phyloP scores from a whole-genome alignment of 2,797 vertebrate species.

The Eptatretus atami region DNA sequence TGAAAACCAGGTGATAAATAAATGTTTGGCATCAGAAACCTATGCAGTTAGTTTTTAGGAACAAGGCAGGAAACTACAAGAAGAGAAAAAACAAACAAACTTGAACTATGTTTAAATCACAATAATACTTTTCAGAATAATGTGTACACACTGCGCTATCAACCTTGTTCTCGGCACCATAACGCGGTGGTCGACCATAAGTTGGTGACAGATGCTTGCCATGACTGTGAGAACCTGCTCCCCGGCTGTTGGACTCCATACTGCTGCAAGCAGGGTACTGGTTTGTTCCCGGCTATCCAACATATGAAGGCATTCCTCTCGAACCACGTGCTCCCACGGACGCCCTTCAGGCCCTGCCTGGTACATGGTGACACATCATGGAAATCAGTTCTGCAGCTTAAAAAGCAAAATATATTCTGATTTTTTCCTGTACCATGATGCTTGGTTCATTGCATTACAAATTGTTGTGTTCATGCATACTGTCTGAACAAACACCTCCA shows the following conservation, averaged over 20 bases:
- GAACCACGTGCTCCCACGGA: constrained; percentile 49
- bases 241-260: constrained; percentile 76
- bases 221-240: constrained; percentile 84
- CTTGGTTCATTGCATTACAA: constrained; percentile 4
- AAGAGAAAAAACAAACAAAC: no score
- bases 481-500: not conserved
- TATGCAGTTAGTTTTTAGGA: no score
- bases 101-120: no score
- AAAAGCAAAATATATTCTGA: not conserved
- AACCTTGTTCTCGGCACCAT: constrained; percentile 94
- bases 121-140: no score
- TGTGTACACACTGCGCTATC: no score
- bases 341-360: constrained; percentile 17
- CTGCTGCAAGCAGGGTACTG: constrained; percentile 51
- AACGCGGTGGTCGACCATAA: constrained; percentile 94
- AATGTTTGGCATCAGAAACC: not conserved
- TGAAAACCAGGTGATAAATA: constrained; percentile 16
- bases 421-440: not conserved
- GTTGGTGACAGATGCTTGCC: constrained; percentile 78
- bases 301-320: constrained; percentile 65
- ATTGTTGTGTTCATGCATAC: not conserved
- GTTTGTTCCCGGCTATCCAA: constrained; percentile 84
- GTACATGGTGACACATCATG: not conserved
- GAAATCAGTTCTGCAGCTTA: constrained; percentile 3
- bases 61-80: no score